Evolutionary conservation across 1,140 invertebrate genomes (phyloP).

Genomic region (Andricus grossulariae): DNA sequence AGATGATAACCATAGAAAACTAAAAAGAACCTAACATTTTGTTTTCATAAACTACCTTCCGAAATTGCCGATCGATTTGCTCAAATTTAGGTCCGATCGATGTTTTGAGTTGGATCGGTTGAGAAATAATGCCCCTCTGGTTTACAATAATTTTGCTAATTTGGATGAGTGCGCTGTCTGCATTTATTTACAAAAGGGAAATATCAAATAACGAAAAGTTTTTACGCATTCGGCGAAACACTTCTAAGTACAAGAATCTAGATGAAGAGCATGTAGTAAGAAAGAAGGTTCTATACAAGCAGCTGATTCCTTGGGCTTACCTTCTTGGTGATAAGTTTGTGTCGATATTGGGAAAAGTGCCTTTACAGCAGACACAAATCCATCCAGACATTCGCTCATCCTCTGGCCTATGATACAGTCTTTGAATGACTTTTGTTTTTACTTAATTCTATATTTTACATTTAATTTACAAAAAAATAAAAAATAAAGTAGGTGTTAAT

Average conservation of each 20-base stretch:
- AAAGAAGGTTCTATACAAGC: slow-evolving; percentile 62
- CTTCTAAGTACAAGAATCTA: slow-evolving; percentile 43
- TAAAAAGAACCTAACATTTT: no score
- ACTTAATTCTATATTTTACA: slow-evolving; percentile 63
- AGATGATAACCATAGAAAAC: no score
- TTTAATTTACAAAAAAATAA: slow-evolving; percentile 7
- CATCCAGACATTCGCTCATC: slow-evolving; percentile 76
- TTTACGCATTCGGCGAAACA: slow-evolving; percentile 39
- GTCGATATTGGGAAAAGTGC: slow-evolving; percentile 75
- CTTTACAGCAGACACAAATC: slow-evolving; percentile 75
- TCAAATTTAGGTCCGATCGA: no score
- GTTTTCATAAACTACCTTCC: no score
- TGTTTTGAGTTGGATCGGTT: no score
- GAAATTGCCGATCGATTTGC: no score
- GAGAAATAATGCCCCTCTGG: no score
- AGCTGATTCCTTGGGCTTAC: slow-evolving; percentile 72
- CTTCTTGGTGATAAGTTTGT: slow-evolving; percentile 75
- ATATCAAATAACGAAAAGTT: not conserved
- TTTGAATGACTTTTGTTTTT: slow-evolving; percentile 70
- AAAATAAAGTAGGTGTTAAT: not conserved
- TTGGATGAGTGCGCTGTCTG: slow-evolving; percentile 36
- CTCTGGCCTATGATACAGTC: slow-evolving; percentile 74
- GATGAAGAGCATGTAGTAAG: slow-evolving; percentile 44
- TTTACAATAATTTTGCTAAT: not conserved
- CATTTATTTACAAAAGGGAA: not conserved